Base-by-base conservation (phyloP, 2,113 vertebrate species). In the Globicephala melas region DNA sequence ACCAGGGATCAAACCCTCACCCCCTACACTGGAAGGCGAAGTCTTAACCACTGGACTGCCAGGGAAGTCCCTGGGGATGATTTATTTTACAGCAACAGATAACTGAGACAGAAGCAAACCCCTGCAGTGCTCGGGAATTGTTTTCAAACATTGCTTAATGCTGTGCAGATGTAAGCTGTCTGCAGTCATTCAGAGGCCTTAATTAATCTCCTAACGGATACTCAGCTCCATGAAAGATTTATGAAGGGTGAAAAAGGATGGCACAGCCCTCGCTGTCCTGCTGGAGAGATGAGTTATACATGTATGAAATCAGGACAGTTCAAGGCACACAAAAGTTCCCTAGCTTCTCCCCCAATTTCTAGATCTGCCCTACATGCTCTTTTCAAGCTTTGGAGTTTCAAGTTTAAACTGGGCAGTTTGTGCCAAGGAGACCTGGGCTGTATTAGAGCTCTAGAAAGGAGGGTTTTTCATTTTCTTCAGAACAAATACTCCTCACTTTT, bases 351-450 rank as follows among this genome's bases (percentile, higher is more conserved):
- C 60, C 81, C 63, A 76, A 53, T 92, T 97, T 91, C 83, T 89
- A 93, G 41, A 73, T 93, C 65, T 96, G 6, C 7, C 53, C 5
- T 36, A 38, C 67, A 68, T 84, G 47, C 14, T 88, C 17, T 86
- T 90, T 38, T 31, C 85, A 87, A 70, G 36, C 73, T 79, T 91
- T 20, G 44, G 82, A 74, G 28, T 91, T 96, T 89, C 2, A 3
- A 94, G 9, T 95, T 85, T 92, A 94, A 97, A 86, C 50, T 83
- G 33, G 68, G 47, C 13, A 87, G 1, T 81, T 85, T 91, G 50
- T 95, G 58, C 63, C 53, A 84, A 83, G 65, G 63, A 83, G 38
- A 92, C 41, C 33, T 65, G 44, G 33, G 36, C 68, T 93, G 2
- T 86, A 7, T 83, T 65, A 94, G 79, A 92, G 38, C 62, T 93